Evolutionary conservation across 2,888 invertebrate species (phyloP).

Genomic region (Aphelenchoides bicaudatus): DNA sequence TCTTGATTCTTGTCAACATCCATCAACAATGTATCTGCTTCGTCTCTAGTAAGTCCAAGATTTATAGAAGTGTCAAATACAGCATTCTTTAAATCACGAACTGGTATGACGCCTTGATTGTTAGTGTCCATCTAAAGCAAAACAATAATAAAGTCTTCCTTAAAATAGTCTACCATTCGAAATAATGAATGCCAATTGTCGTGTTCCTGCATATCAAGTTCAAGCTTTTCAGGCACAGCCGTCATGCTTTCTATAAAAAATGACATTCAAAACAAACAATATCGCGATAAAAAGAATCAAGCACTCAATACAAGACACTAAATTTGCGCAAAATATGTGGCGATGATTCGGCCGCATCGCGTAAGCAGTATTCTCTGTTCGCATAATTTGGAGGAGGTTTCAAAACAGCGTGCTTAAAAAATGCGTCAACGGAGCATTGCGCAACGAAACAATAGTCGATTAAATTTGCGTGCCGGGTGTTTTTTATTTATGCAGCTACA

Average conservation of each 20-base stretch:
- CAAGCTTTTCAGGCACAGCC: constrained; percentile 17
- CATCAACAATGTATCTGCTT: constrained; percentile 53
- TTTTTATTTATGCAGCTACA: too few relatives aligned
- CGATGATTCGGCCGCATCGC: too few relatives aligned
- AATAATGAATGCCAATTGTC: constrained; percentile 37
- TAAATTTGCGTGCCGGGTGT: too few relatives aligned
- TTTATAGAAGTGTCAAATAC: constrained; percentile 58
- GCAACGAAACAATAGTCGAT: too few relatives aligned
- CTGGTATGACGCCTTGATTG: constrained; percentile 61
- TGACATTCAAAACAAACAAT: too few relatives aligned
- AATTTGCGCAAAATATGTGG: too few relatives aligned
- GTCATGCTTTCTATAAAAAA: constrained; percentile 15
- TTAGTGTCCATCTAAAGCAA: constrained; percentile 57
- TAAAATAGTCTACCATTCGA: constrained; percentile 36
- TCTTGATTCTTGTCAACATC: constrained; percentile 61
- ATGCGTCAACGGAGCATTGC: too few relatives aligned
- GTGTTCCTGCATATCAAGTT: constrained; percentile 25
- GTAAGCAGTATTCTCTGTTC: too few relatives aligned
- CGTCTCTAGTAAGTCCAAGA: constrained; percentile 45
- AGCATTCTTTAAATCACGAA: constrained; percentile 60
- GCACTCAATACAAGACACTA: too few relatives aligned
- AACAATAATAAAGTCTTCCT: not conserved
- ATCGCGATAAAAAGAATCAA: too few relatives aligned
- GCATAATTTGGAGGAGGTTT: too few relatives aligned
- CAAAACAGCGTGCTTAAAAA: too few relatives aligned